These are phyloP conservation scores for Cyrtonyx montezumae DNA, from an alignment of 2,113 vertebrate species.

Conservation along the genomic window DNA sequence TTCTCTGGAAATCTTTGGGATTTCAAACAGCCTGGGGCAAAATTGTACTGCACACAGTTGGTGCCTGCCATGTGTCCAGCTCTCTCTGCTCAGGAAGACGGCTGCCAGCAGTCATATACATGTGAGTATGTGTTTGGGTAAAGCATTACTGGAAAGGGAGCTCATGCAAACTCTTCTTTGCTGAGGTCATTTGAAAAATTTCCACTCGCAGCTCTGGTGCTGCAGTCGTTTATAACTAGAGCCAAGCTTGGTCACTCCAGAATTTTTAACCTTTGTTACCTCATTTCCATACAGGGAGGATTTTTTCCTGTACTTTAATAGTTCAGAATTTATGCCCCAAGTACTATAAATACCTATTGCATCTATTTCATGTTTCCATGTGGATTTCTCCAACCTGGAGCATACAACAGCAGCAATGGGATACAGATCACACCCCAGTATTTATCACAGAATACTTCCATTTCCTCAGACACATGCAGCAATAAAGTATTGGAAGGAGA, in stretches of 20 bases:
- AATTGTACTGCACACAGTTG: background rate
- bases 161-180: background rate
- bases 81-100: background rate
- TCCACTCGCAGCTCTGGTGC: background rate
- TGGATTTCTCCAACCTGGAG: background rate
- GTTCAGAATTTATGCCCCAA: background rate
- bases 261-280: background rate
- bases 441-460: background rate
- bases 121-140: conserved; percentile 1
- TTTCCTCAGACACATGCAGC: background rate
- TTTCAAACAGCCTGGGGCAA: conserved; percentile 34
- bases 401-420: background rate
- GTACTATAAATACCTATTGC: background rate
- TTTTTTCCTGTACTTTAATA: background rate
- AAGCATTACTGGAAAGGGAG: background rate
- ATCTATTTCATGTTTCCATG: background rate
- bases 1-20: background rate
- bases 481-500: conserved; percentile 15
- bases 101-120: background rate
- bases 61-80: conserved; percentile 29
- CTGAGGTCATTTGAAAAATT: conserved; percentile 24
- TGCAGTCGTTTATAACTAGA: background rate
- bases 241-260: background rate
- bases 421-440: background rate
- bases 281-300: background rate